A percentile compares a stretch with the other conserved stretches of the same genome.
These are phyloP conservation scores for Sialia sialis DNA, from an alignment of 2,113 vertebrate genomes.

Conservation along the genomic window DNA sequence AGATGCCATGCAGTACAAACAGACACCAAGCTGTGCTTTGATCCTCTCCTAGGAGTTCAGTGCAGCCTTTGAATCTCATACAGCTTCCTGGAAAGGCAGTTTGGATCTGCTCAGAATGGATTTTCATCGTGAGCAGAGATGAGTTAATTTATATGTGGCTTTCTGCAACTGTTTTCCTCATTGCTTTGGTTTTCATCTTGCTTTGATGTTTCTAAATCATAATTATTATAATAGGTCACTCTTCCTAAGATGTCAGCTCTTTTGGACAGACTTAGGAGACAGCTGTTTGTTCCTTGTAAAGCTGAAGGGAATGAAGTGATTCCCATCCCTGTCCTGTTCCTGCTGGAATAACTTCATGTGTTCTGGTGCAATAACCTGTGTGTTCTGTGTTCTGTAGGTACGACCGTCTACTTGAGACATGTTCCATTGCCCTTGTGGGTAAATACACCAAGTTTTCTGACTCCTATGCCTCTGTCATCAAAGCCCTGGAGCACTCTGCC, in stretches of 20 bases:
- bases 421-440: constrained; percentile 91
- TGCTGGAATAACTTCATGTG: neutral
- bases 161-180: neutral
- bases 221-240: neutral
- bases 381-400: constrained; percentile 71
- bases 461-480: constrained; percentile 96
- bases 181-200: neutral
- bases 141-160: neutral
- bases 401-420: constrained; percentile 87
- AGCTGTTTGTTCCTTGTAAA: neutral
- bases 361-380: neutral
- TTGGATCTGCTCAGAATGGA: neutral
- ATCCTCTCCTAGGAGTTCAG: neutral
- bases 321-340: neutral
- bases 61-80: neutral
- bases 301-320: neutral
- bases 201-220: neutral
- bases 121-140: neutral
- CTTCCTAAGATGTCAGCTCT: neutral
- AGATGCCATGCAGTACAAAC: neutral
- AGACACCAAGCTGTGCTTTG: neutral
- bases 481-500: constrained; percentile 94
- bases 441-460: constrained; percentile 98
- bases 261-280: neutral
- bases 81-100: neutral